A percentile compares a stretch with the other conserved stretches of the same genome.
These are phyloP conservation scores for Pararge aegeria DNA, from an alignment of 1,140 invertebrate genomes.

Conservation along the genomic window DNA sequence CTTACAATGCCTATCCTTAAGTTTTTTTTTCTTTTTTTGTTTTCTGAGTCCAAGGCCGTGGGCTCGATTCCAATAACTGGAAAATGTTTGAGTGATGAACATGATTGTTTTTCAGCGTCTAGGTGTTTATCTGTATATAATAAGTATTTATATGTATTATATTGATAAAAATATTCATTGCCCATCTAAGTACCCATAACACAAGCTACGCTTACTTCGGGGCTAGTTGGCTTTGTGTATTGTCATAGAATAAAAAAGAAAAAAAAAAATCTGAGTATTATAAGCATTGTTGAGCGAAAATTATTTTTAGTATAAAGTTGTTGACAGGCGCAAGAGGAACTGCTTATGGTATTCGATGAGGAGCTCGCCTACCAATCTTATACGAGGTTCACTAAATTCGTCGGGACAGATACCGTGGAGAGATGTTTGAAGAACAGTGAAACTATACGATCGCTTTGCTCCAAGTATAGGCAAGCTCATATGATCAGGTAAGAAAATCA, in stretches of 20 bases:
- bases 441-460: slow-evolving; percentile 88
- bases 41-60: no score
- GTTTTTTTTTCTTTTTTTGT: no score
- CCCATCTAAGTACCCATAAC: no score
- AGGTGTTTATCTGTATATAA: no score
- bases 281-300: neutral
- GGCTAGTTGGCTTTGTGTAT: no score
- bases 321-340: slow-evolving; percentile 86
- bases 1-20: no score
- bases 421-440: slow-evolving; percentile 88
- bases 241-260: neutral
- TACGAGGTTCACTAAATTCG: slow-evolving; percentile 88
- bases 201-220: no score
- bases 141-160: no score
- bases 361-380: slow-evolving; percentile 92
- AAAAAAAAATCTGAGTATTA: neutral
- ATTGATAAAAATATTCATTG: no score
- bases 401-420: slow-evolving; percentile 87
- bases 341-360: slow-evolving; percentile 89
- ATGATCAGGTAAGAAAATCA: slow-evolving; percentile 54
- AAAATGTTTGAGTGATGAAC: no score
- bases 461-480: slow-evolving; percentile 82
- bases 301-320: neutral
- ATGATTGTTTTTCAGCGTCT: no score
- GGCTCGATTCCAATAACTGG: no score